Evolutionary conservation across 2,113 vertebrate genomes (phyloP).

Genomic region (Gambusia affinis): DNA sequence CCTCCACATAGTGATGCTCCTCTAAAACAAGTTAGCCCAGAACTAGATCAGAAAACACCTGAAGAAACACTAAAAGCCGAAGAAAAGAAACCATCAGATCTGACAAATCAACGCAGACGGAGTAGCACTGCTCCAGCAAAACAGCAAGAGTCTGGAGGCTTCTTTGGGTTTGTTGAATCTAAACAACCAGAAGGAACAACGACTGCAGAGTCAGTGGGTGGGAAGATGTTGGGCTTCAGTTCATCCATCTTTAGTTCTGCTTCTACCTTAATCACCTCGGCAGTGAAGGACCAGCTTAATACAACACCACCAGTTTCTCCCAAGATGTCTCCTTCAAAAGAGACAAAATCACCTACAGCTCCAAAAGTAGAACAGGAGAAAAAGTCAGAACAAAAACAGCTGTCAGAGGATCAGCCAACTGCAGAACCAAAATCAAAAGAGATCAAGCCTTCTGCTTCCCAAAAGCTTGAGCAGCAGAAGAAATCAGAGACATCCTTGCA

Average conservation of each 20-base stretch:
- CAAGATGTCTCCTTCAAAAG: slow-evolving; percentile 58
- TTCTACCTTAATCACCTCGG: slow-evolving; percentile 74
- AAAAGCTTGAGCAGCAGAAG: slow-evolving; percentile 46
- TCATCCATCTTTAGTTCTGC: slow-evolving; percentile 80
- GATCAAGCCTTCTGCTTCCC: slow-evolving; percentile 29
- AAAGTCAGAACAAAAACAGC: slow-evolving; percentile 38
- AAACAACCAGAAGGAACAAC: slow-evolving; percentile 83
- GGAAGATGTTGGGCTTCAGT: slow-evolving; percentile 83
- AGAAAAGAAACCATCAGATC: slow-evolving; percentile 59
- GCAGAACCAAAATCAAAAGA: slow-evolving; percentile 61
- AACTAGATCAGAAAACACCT: slow-evolving; percentile 22
- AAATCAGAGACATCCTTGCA: slow-evolving; percentile 42
- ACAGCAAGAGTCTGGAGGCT: slow-evolving; percentile 76
- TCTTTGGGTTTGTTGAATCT: slow-evolving; percentile 73
- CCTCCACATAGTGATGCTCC: slow-evolving; percentile 45
- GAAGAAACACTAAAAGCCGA: slow-evolving; percentile 29
- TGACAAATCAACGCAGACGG: slow-evolving; percentile 65
- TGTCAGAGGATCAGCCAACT: slow-evolving; percentile 28
- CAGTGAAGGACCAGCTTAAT: slow-evolving; percentile 69
- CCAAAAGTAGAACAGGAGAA: slow-evolving; percentile 48
- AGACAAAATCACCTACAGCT: slow-evolving; percentile 35
- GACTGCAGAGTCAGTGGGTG: slow-evolving; percentile 82
- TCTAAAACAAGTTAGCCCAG: slow-evolving; percentile 26
- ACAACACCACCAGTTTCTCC: slow-evolving; percentile 71
- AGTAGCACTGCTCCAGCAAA: slow-evolving; percentile 72